These are phyloP conservation scores for Drosophila kurseongensis DNA, from an alignment of 1,140 invertebrate species.

Conservation along the genomic window DNA sequence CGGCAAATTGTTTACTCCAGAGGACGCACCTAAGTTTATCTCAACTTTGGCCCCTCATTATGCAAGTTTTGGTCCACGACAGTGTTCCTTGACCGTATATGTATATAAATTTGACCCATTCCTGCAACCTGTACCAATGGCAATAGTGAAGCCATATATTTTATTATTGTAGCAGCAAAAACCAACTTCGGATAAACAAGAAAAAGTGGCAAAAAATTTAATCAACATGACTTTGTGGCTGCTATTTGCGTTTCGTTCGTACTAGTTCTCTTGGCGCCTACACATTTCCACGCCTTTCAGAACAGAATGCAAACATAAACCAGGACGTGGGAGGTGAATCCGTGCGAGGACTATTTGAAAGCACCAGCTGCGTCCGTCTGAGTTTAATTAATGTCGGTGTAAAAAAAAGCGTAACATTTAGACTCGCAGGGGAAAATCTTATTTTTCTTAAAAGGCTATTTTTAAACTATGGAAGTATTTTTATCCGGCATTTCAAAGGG, in stretches of 20 bases:
- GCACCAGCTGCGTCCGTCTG: slow-evolving; percentile 7
- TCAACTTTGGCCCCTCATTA: slow-evolving; percentile 38
- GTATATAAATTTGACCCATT: slow-evolving; percentile 33
- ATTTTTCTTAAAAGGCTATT: background rate
- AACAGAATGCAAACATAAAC: slow-evolving; percentile 11
- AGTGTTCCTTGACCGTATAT: slow-evolving; percentile 1
- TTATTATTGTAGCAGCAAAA: slow-evolving; percentile 31
- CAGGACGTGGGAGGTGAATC: slow-evolving; percentile 15
- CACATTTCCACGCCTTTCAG: background rate
- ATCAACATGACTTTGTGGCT: slow-evolving; percentile 59
- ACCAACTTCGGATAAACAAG: background rate
- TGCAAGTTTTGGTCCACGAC: slow-evolving; percentile 23
- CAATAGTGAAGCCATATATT: slow-evolving; percentile 14
- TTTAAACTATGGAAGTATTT: background rate
- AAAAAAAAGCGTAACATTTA: background rate
- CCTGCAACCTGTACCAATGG: slow-evolving; percentile 1
- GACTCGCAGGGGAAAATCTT: background rate
- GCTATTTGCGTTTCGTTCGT: background rate
- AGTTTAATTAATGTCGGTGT: slow-evolving; percentile 20
- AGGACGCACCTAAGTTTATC: slow-evolving; percentile 52
- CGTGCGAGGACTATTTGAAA: slow-evolving; percentile 1
- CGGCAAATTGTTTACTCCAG: slow-evolving; percentile 43
- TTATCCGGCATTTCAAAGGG: too few relatives aligned
- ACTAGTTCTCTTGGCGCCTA: slow-evolving; percentile 3
- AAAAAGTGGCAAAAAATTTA: slow-evolving; percentile 37